Conservation (phyloP, 2,888 invertebrate genomes). For the Alviniconcha strummeri region DNA sequence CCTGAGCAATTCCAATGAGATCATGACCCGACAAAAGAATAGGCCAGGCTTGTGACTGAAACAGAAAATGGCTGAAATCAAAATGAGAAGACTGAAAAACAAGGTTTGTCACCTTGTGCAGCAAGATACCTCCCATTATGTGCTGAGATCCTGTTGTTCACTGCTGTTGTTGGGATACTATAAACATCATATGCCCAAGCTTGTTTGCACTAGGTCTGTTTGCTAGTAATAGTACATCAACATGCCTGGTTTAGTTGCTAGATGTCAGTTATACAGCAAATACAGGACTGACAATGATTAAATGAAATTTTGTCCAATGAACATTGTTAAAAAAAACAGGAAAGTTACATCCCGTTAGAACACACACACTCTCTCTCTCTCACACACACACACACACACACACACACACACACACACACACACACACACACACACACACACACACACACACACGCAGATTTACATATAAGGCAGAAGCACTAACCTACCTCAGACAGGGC, state of each 20-base stretch:
- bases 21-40: conserved; percentile 92
- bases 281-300: too few species aligned
- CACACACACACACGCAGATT: not conserved
- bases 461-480: too few species aligned
- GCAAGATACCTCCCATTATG: too few species aligned
- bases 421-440: not conserved
- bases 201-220: not conserved
- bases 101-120: not conserved
- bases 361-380: too few species aligned
- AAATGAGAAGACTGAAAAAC: not conserved
- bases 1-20: conserved; percentile 95
- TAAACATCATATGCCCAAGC: not conserved
- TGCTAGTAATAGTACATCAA: too few species aligned
- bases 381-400: not conserved
- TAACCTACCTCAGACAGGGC: too few species aligned
- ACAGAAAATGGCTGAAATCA: conserved; percentile 5
- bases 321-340: too few species aligned
- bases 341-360: too few species aligned
- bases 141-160: too few species aligned
- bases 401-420: not conserved
- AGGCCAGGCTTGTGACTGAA: conserved; percentile 97
- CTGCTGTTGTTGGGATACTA: too few species aligned
- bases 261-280: too few species aligned
- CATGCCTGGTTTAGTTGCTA: not conserved
- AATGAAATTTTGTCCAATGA: too few species aligned